A percentile compares a stretch with the other conserved stretches of the same genome.
phyloP scores from a whole-genome alignment of 1,140 invertebrate species.

The Carposina sasakii region DNA sequence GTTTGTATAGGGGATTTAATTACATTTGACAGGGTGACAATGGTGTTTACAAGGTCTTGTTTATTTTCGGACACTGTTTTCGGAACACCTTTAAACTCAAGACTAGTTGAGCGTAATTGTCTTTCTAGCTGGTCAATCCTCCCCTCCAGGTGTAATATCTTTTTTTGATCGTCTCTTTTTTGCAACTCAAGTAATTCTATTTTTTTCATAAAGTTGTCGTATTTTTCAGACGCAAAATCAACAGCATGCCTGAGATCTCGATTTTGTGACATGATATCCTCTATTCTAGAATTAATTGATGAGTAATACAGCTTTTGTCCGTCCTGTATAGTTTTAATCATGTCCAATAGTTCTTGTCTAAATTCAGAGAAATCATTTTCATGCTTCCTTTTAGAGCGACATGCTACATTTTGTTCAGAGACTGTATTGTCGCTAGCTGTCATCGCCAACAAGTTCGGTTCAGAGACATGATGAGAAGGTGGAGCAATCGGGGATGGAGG shows the following conservation, averaged over 20 bases:
- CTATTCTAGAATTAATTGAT: neutral
- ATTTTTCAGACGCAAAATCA: neutral
- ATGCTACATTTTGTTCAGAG: too few species aligned
- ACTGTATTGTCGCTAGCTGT: too few species aligned
- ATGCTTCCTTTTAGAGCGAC: too few species aligned
- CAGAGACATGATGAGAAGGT: too few species aligned
- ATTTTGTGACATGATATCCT: neutral
- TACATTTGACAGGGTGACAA: neutral
- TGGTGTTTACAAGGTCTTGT: neutral
- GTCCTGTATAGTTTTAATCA: too few species aligned
- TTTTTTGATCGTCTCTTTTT: neutral
- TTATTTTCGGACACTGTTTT: neutral
- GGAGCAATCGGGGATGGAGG: too few species aligned
- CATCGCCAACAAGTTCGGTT: too few species aligned
- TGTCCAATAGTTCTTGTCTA: too few species aligned
- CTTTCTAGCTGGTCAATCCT: neutral
- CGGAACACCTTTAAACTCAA: constrained; percentile 1
- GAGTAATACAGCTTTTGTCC: too few species aligned
- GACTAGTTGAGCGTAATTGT: neutral
- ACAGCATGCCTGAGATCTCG: neutral
- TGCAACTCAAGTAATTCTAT: neutral
- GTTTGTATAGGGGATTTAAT: neutral
- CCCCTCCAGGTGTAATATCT: neutral
- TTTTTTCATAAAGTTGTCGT: neutral
- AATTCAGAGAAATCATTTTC: too few species aligned